Evolutionary conservation across 2,888 invertebrate species (phyloP), one percentile per base, ranked within the genome.

Genomic region (Spodoptera littoralis): DNA sequence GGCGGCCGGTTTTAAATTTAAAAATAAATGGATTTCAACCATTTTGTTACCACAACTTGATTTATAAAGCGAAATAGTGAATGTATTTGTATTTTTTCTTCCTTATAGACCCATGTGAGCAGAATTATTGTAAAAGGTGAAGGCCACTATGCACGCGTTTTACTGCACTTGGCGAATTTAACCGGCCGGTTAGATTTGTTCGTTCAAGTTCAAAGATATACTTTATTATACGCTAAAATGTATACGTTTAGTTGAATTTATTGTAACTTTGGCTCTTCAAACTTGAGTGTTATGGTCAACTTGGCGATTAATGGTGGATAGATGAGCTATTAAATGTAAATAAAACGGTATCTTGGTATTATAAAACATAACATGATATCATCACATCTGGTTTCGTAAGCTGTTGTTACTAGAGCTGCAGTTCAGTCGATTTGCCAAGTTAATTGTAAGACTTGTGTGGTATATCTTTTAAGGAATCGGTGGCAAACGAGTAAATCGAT

Each of bases 21-120:
- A 62, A 71, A 78, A 78, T 65, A 73, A 73, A 73, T 53, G 48
- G 13, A n/a, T 65, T 73, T 46, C 62, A 58, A 44, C 52, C 54
- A 62, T 65, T 68, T 64, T 66, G 51, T 48, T 54, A 65, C 45
- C 62, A 51, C 49, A 61, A 73, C 70, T 76, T 76, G 79, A 76
- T 78, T 76, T 78, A 77, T 73, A 70, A 64, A 76, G 54, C 59
- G 63, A 70, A 62, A 18, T 48, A 73, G 80, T 77, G 77, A 79
- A 72, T 67, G 80, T 70, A 66, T 66, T 60, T 47, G 43, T 65
- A 68, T 70, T 69, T 70, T 77, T 74, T 80, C 79, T 80, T 80
- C 79, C 79, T 80, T 80, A 69, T 79, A 72, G 80, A 53, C 54
- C 57, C 64, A 56, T 54, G 65, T 65, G 58, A 41, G 65, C 65